Evolutionary conservation across 2,797 vertebrate genomes (phyloP), one percentile per base, ranked within the genome.

Genomic region (Cichlasoma orientale): DNA sequence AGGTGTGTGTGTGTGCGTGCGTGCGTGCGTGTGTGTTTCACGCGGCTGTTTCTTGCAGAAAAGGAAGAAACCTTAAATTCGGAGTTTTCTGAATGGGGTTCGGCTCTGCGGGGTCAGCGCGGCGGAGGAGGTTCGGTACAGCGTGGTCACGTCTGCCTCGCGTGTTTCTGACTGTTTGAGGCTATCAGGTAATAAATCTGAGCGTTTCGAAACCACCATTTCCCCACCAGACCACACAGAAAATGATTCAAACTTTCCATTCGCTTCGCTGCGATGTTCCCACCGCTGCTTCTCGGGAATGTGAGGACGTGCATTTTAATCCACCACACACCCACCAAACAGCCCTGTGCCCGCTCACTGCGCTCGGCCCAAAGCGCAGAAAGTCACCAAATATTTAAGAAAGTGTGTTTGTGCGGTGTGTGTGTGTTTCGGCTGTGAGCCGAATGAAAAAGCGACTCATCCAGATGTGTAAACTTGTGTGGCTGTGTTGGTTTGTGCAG

Each of bases 11-110:
- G 12, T 66, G 61, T 4, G 41, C 7, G 31, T 33, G 31, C 3
- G 31, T 7, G 29, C 4, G 6, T 44, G 38, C 27, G 59, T 0
- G 23, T 44, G 11, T 66, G 61, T 4, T n/a, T n/a, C n/a, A n/a
- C n/a, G 38, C 5, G 3, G 27, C 4, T 31, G 29, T 47, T 38
- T 0, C 9, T 9, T 9, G 18, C 61, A 12, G 25, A n/a, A 68
- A 66, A 50, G 16, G 7, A 13, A n/a, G 25, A 66, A 66, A 47
- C 23, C 0, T 3, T 44, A 29, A 50, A 50, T 29, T 1, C 4
- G 0, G 0, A 1, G 14, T 47, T 6, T 1, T 27, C 19, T n/a
- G 18, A 0, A 3, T 0, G 23, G 5, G 3, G 41, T 3, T 66
- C 0, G 5, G 23, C 38, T 25, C 14, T 11, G 61, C 61, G 38